These are phyloP conservation scores for Allophyes oxyacanthae DNA, from an alignment of 2,888 invertebrate species.

Conservation along the genomic window DNA sequence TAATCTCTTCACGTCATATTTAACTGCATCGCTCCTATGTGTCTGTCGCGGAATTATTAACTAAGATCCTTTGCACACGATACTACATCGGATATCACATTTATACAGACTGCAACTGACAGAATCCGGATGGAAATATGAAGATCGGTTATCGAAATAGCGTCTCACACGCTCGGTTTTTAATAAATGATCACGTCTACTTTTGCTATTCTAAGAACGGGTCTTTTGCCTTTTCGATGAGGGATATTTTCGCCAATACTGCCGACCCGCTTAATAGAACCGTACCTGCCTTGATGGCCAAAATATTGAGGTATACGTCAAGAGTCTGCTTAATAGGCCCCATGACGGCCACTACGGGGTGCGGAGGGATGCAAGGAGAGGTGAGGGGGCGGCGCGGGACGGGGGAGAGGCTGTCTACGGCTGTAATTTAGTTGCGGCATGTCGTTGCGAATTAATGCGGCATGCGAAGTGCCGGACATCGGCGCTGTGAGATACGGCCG, in stretches of 20 bases:
- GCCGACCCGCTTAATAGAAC: constrained; percentile 25
- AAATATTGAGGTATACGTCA: constrained; percentile 58
- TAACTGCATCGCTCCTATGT: constrained; percentile 40
- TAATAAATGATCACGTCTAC: background rate
- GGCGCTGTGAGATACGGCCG: constrained; percentile 46
- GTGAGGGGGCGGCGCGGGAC: constrained; percentile 20
- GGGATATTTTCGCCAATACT: constrained; percentile 17
- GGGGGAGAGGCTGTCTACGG: constrained; percentile 43
- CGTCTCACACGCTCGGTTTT: constrained; percentile 2
- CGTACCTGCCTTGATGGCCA: constrained; percentile 25
- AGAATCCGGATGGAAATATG: background rate
- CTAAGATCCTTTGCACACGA: constrained; percentile 19
- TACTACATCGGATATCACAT: constrained; percentile 9
- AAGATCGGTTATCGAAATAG: constrained; percentile 7
- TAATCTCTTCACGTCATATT: constrained; percentile 67
- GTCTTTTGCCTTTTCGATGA: constrained; percentile 16
- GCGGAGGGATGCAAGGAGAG: constrained; percentile 30
- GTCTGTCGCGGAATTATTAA: constrained; percentile 35
- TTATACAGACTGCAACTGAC: constrained; percentile 6
- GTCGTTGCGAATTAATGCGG: constrained; percentile 59
- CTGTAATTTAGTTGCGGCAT: constrained; percentile 70
- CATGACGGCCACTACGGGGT: constrained; percentile 48
- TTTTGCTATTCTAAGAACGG: constrained; percentile 17
- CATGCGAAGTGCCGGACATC: constrained; percentile 45
- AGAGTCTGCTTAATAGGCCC: constrained; percentile 62